Conservation (phyloP, 2,888 invertebrate genomes). For the Baccha elongata region DNA sequence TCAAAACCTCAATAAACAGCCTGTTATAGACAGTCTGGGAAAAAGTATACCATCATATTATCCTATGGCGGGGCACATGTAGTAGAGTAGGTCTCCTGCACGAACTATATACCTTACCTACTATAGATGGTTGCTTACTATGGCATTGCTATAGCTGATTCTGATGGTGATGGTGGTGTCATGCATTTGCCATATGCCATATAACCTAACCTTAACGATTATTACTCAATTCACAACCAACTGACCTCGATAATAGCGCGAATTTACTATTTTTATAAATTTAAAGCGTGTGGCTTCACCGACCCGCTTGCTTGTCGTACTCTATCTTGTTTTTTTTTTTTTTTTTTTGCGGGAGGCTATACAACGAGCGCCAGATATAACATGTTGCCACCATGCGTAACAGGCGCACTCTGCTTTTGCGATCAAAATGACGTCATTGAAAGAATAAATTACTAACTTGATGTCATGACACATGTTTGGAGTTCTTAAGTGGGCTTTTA, state of each 20-base stretch:
- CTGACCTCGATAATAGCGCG: slow-evolving; percentile 73
- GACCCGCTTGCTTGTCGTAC: slow-evolving; percentile 31
- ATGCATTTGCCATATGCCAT: slow-evolving; percentile 70
- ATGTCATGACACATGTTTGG: slow-evolving; percentile 41
- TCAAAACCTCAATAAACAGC: slow-evolving; percentile 45
- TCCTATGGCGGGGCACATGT: slow-evolving; percentile 37
- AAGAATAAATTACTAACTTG: slow-evolving; percentile 32
- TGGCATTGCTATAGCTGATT: slow-evolving; percentile 19
- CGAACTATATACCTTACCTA: slow-evolving; percentile 17
- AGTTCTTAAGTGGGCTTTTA: slow-evolving; percentile 56
- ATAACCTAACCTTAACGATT: slow-evolving; percentile 73
- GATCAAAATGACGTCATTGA: slow-evolving; percentile 63
- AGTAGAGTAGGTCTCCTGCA: slow-evolving; percentile 57
- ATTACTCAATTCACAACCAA: slow-evolving; percentile 72
- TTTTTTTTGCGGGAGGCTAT: neutral
- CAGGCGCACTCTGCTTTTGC: slow-evolving; percentile 42
- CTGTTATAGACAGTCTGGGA: neutral
- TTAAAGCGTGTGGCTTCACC: slow-evolving; percentile 37
- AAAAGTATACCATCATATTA: slow-evolving; percentile 14
- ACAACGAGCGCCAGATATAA: slow-evolving; percentile 3
- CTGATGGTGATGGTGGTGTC: slow-evolving; percentile 43
- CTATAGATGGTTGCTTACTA: slow-evolving; percentile 11
- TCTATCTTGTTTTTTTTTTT: neutral
- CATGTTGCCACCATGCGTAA: slow-evolving; percentile 55
- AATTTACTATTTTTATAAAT: slow-evolving; percentile 70